These are phyloP conservation scores for Pachyramphus minor DNA, from an alignment of 2,113 vertebrate genomes.

Conservation along the genomic window DNA sequence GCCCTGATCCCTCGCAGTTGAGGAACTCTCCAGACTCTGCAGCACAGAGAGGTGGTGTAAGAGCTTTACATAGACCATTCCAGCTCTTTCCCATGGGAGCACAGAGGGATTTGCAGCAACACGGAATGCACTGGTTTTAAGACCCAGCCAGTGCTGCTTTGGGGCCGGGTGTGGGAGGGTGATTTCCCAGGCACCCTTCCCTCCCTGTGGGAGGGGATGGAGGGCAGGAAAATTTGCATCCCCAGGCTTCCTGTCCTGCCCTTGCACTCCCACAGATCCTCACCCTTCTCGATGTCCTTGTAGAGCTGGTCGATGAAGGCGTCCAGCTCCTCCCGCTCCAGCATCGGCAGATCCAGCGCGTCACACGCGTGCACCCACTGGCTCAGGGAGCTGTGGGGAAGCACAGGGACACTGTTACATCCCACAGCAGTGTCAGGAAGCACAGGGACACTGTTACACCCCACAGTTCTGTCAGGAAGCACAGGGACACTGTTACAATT, in stretches of 20 bases:
- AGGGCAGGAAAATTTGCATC: neutral
- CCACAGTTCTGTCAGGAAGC: neutral
- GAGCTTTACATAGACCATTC: rapidly evolving
- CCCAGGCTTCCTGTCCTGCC: neutral
- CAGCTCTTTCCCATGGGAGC: rapidly evolving
- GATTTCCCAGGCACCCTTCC: neutral
- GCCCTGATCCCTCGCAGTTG: slow-evolving; percentile 97
- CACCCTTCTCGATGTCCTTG: slow-evolving; percentile 98
- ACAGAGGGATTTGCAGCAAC: rapidly evolving
- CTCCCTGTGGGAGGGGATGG: neutral
- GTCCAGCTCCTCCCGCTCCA: slow-evolving; percentile 90
- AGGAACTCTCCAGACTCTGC: slow-evolving; percentile 95
- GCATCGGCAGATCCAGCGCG: slow-evolving; percentile 82
- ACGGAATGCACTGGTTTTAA: neutral
- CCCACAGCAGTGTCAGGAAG: no score
- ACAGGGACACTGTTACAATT: neutral
- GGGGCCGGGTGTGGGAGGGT: rapidly evolving
- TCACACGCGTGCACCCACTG: slow-evolving; percentile 97
- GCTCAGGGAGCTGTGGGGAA: slow-evolving; percentile 84
- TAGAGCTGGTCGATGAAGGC: slow-evolving; percentile 95
- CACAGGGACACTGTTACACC: neutral
- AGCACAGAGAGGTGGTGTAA: slow-evolving; percentile 6
- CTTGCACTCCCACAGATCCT: neutral
- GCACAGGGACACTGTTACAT: neutral
- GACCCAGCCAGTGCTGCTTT: neutral